These are phyloP conservation scores for Tetheella fluctuosa DNA, from an alignment of 2,888 invertebrate genomes.

Conservation along the genomic window DNA sequence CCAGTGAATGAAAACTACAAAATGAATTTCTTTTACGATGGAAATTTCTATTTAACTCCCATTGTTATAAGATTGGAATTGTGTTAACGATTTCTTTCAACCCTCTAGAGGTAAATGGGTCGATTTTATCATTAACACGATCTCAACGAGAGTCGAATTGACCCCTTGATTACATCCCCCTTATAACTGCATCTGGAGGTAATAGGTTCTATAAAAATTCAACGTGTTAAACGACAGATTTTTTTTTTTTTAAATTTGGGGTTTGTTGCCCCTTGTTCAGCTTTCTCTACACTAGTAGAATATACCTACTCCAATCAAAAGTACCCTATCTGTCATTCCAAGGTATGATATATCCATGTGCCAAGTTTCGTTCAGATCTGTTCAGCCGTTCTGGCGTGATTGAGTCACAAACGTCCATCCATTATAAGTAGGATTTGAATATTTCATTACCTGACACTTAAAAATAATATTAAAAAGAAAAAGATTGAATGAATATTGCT, in stretches of 20 bases:
- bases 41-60: neutral
- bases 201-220: neutral
- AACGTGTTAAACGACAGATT: neutral
- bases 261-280: neutral
- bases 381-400: too few relatives aligned
- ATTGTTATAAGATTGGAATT: conserved; percentile 7
- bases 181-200: neutral
- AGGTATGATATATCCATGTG: too few relatives aligned
- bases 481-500: neutral
- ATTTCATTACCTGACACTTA: neutral
- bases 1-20: conserved; percentile 26
- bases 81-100: neutral
- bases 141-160: neutral
- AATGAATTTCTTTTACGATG: conserved; percentile 17
- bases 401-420: too few relatives aligned
- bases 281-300: too few relatives aligned
- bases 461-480: neutral
- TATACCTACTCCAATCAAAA: too few relatives aligned
- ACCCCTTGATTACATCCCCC: neutral
- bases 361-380: too few relatives aligned
- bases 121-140: conserved; percentile 1
- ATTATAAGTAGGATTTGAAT: neutral
- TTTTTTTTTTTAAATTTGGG: neutral
- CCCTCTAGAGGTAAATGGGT: neutral
- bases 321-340: too few relatives aligned